These are phyloP conservation scores for Manis javanica DNA, from an alignment of 2,797 vertebrate genomes.

Conservation along the genomic window DNA sequence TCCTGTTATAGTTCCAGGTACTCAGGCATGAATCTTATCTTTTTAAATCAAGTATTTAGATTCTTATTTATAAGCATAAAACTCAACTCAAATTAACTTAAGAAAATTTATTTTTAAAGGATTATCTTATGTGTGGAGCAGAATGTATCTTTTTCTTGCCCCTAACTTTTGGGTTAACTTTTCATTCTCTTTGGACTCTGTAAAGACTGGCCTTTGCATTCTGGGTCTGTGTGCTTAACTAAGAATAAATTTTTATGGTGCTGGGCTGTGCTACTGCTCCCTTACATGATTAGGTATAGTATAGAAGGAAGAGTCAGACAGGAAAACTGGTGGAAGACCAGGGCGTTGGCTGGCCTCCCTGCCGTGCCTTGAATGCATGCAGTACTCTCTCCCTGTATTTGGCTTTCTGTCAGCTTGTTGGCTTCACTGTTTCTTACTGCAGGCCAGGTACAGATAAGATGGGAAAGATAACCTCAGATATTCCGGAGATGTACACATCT, in stretches of 20 bases:
- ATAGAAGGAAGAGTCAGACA: conserved; percentile 11
- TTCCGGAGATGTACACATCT: not conserved
- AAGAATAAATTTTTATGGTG: not conserved
- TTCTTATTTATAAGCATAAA: not conserved
- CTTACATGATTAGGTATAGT: not conserved
- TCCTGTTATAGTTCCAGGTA: not conserved
- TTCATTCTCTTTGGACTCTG: not conserved
- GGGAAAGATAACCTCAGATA: not conserved
- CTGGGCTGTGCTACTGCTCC: not conserved
- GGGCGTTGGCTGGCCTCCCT: not conserved
- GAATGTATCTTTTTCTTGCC: not conserved
- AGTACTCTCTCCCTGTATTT: not conserved
- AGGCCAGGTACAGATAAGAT: not conserved
- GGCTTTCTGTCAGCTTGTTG: not conserved
- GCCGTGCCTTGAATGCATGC: not conserved
- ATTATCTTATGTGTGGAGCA: not conserved
- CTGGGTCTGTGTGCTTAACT: not conserved
- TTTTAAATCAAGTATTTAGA: conserved; percentile 39
- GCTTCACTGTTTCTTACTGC: conserved; percentile 27
- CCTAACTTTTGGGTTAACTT: not conserved
- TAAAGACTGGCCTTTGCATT: not conserved
- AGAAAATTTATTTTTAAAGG: conserved; percentile 18
- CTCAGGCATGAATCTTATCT: not conserved
- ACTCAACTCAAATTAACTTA: not conserved
- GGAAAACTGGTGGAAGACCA: not conserved